These are phyloP conservation scores for Synergus gifuensis DNA, from an alignment of 2,888 invertebrate genomes.

Conservation along the genomic window DNA sequence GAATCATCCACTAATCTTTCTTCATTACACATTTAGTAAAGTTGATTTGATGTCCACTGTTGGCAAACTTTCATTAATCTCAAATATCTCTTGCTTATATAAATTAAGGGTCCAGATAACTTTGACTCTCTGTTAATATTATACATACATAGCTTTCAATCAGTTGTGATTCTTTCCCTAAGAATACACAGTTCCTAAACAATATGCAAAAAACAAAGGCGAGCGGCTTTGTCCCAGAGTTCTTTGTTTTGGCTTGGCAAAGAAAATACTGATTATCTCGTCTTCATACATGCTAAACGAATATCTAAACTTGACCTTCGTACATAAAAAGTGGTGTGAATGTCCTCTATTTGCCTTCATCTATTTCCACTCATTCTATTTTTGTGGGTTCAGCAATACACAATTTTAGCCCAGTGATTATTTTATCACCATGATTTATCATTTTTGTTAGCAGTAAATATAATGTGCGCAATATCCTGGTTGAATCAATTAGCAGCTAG, in stretches of 20 bases:
- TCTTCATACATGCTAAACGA: background rate
- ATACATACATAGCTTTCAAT: too few relatives aligned
- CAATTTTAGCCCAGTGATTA: background rate
- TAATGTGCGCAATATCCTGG: too few relatives aligned
- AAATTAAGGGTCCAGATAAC: too few relatives aligned
- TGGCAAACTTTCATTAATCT: background rate
- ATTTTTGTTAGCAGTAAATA: background rate
- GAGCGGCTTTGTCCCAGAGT: background rate
- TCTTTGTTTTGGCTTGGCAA: background rate
- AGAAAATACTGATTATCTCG: background rate
- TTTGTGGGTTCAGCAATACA: background rate
- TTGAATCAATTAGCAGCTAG: too few relatives aligned
- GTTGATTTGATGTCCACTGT: background rate
- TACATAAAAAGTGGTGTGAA: background rate
- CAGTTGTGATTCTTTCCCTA: too few relatives aligned
- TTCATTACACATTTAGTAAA: background rate
- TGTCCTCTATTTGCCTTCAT: background rate
- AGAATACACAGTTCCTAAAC: too few relatives aligned
- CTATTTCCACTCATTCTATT: background rate
- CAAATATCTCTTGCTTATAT: background rate
- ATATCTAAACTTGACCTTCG: constrained; percentile 5
- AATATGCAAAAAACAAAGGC: background rate
- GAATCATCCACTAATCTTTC: constrained; percentile 2
- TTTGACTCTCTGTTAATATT: too few relatives aligned
- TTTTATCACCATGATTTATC: background rate